Conservation (phyloP, 1,140 invertebrate genomes). For the Chlorops oryzae region DNA sequence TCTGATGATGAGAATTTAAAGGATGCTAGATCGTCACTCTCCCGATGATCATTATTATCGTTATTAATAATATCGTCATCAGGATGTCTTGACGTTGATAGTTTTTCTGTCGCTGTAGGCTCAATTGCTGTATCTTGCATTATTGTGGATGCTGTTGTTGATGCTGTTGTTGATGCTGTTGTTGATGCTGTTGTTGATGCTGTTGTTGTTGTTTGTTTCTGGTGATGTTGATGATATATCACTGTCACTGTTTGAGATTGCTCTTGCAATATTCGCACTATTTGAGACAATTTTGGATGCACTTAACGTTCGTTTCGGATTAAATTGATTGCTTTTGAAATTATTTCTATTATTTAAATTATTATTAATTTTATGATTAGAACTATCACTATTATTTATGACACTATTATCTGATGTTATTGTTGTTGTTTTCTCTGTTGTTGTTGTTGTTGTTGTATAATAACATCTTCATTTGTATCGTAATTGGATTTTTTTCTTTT, state of each 20-base stretch:
- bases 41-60: no score
- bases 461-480: neutral
- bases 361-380: conserved; percentile 8
- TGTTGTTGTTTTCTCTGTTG: neutral
- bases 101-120: no score
- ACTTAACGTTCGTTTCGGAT: conserved; percentile 8
- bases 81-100: no score
- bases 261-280: neutral
- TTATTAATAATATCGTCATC: no score
- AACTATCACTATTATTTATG: neutral
- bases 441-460: neutral
- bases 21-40: conserved; percentile 13
- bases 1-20: conserved; percentile 28
- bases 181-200: neutral
- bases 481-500: conserved; percentile 7
- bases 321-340: conserved; percentile 2
- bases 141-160: no score
- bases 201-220: neutral
- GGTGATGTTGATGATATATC: neutral
- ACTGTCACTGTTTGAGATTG: neutral
- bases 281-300: conserved; percentile 2
- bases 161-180: neutral
- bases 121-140: no score
- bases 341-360: conserved; percentile 8
- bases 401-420: neutral